Evolutionary conservation across 2,888 invertebrate species (phyloP).

Genomic region (Epirrhoe alternata): DNA sequence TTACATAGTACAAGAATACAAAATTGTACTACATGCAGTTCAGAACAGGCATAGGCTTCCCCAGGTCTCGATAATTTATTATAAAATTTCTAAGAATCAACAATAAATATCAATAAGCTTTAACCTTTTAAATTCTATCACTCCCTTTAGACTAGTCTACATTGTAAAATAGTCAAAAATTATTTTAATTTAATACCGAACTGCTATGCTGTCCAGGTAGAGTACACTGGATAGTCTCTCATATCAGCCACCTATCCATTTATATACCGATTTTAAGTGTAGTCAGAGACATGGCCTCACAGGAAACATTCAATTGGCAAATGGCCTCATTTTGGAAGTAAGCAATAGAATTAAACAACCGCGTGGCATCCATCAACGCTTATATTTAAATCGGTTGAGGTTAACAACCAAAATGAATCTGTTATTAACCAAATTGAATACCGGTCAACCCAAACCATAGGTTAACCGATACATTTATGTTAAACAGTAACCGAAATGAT

Average conservation of each 20-base stretch:
- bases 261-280: neutral
- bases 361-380: too few species aligned
- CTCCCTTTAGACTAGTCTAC: conserved; percentile 35
- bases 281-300: neutral
- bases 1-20: conserved; percentile 27
- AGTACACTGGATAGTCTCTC: neutral
- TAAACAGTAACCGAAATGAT: too few species aligned
- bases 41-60: conserved; percentile 32
- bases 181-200: neutral
- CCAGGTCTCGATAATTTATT: conserved; percentile 19
- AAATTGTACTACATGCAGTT: conserved; percentile 34
- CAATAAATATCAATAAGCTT: conserved; percentile 37
- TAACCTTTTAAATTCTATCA: conserved; percentile 23
- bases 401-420: too few species aligned
- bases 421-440: too few species aligned
- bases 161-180: conserved; percentile 27
- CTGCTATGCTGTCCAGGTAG: neutral
- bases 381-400: too few species aligned
- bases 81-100: conserved; percentile 25
- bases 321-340: neutral
- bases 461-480: too few species aligned
- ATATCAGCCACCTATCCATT: neutral
- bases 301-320: neutral
- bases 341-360: too few species aligned
- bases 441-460: too few species aligned